Percentiles rank a stretch among this genome's conserved stretches.
phyloP scores from a whole-genome alignment of 2,113 vertebrate species.

The Indicator maculatus region DNA sequence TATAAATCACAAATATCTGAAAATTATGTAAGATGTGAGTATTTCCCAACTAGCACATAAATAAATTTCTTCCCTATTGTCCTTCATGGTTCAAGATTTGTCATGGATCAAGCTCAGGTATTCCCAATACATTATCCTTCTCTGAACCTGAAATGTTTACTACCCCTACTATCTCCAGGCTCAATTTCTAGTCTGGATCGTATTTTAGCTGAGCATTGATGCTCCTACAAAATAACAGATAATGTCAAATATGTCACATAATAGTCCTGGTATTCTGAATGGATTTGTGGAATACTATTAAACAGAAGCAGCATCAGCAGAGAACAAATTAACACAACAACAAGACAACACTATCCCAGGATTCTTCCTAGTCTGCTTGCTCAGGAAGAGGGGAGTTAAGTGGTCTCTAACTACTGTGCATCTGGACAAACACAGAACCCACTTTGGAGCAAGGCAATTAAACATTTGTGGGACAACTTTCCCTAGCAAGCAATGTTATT shows the following conservation, averaged over 20 bases:
- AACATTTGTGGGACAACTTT: background rate
- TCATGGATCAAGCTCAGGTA: background rate
- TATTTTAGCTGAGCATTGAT: background rate
- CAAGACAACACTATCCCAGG: background rate
- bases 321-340: background rate
- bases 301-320: background rate
- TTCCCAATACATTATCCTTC: background rate
- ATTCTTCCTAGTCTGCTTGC: background rate
- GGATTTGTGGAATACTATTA: background rate
- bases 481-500: background rate
- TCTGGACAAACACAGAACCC: background rate
- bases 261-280: background rate
- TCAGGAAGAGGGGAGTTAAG: background rate
- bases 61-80: background rate
- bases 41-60: background rate
- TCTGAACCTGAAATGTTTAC: background rate
- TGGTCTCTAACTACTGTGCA: background rate
- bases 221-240: background rate
- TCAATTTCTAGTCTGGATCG: background rate
- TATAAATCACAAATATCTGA: background rate
- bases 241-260: background rate
- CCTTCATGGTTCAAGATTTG: background rate
- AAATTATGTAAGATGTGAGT: background rate
- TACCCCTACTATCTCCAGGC: background rate
- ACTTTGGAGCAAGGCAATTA: background rate